These are phyloP conservation scores for Pseudopodoces humilis DNA, from an alignment of 2,113 vertebrate species.

Conservation along the genomic window DNA sequence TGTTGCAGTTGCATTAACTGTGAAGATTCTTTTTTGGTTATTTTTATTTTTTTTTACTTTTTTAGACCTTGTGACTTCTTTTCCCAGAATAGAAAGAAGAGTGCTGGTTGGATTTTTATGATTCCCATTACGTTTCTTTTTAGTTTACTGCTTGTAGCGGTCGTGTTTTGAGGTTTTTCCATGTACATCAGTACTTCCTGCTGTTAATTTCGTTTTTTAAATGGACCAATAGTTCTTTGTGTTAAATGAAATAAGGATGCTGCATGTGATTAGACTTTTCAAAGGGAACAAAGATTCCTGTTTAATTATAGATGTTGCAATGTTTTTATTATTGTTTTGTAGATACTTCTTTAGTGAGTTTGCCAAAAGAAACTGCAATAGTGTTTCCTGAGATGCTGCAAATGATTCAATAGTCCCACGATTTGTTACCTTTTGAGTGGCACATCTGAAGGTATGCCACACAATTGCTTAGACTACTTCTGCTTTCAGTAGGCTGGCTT, in stretches of 20 bases:
- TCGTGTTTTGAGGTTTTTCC: not conserved
- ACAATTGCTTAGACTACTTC: not conserved
- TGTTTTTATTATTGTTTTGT: not conserved
- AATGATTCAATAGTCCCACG: not conserved
- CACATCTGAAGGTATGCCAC: not conserved
- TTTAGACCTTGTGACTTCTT: not conserved
- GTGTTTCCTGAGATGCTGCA: not conserved
- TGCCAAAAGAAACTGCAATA: not conserved
- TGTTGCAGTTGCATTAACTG: not conserved
- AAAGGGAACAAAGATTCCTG: not conserved
- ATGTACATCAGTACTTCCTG: not conserved
- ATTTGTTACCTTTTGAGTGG: not conserved
- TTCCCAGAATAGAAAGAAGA: not conserved
- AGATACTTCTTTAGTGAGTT: not conserved
- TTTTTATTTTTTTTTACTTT: not conserved
- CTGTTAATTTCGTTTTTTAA: conserved; percentile 3
- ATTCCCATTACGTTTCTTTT: not conserved
- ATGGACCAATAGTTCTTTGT: not conserved
- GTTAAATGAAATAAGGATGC: not conserved
- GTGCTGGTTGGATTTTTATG: not conserved
- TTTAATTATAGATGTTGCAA: not conserved
- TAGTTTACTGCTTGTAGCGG: not conserved
- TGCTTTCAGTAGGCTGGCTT: not conserved
- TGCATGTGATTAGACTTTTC: not conserved
- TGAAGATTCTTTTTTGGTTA: not conserved